Percentiles rank a stretch among this genome's conserved stretches.
phyloP scores from a whole-genome alignment of 2,113 vertebrate species.

The Alces alces region DNA sequence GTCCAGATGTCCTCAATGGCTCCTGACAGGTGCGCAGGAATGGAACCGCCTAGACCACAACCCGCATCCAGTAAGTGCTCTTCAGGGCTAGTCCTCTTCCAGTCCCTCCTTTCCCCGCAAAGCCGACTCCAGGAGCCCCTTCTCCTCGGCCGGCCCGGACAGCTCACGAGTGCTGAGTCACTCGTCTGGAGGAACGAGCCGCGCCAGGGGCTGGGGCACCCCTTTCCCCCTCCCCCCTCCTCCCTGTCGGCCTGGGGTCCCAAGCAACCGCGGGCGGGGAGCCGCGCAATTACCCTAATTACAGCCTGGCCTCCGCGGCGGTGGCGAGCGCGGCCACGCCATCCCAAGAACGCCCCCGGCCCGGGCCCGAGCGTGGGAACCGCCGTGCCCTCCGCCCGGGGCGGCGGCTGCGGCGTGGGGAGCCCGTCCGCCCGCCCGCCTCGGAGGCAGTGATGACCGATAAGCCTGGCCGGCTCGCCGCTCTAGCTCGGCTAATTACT shows the following conservation, averaged over 20 bases:
- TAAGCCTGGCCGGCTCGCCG: slow-evolving; percentile 32
- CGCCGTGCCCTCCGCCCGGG: background rate
- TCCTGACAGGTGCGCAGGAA: background rate
- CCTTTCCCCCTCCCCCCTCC: background rate
- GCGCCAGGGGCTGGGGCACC: background rate
- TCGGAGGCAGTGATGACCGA: background rate
- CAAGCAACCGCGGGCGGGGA: background rate
- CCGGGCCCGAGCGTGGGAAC: slow-evolving; percentile 67
- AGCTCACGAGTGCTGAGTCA: background rate
- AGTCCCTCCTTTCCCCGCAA: background rate
- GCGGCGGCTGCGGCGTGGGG: background rate
- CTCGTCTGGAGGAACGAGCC: background rate
- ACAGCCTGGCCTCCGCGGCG: slow-evolving; percentile 57
- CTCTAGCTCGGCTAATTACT: slow-evolving; percentile 27
- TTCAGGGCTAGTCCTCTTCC: background rate
- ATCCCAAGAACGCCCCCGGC: slow-evolving; percentile 53
- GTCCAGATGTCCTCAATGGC: background rate
- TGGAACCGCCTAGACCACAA: no score
- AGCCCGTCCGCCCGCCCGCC: background rate
- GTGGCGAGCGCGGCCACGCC: slow-evolving; percentile 59
- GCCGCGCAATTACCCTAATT: slow-evolving; percentile 69
- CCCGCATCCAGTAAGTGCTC: background rate
- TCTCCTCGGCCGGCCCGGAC: background rate
- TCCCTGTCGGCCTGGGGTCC: background rate
- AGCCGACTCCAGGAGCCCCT: background rate